Conservation (phyloP, 1,140 invertebrate species). For the Odontomachus brunneus region DNA sequence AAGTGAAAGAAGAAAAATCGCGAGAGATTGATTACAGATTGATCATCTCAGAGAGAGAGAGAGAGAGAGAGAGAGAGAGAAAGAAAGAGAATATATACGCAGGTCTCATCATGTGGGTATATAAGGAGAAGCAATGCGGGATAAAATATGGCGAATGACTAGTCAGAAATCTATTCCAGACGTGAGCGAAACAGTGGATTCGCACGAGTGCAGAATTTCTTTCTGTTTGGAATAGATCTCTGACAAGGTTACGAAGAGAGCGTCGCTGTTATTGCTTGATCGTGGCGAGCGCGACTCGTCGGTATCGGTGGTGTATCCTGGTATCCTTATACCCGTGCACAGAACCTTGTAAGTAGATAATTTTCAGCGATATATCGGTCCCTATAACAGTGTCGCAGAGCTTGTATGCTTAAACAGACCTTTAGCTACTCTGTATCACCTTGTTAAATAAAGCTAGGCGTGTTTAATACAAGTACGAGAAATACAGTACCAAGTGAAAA, state of each 20-base stretch:
- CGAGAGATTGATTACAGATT: not conserved
- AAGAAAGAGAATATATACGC: not conserved
- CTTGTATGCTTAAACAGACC: conserved; percentile 80
- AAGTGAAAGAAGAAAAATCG: not conserved
- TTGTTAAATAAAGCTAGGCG: conserved; percentile 85
- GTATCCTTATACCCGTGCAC: conserved; percentile 34
- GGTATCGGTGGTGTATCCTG: not conserved
- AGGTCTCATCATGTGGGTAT: conserved; percentile 15
- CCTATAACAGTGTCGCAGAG: conserved; percentile 74
- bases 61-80: not conserved
- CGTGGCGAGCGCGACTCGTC: too few relatives aligned
- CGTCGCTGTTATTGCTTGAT: too few relatives aligned
- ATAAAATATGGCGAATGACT: not conserved
- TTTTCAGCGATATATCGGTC: conserved; percentile 75
- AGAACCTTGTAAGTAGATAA: conserved; percentile 69
- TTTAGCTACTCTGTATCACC: conserved; percentile 83
- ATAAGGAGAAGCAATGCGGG: conserved; percentile 21
- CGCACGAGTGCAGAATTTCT: too few relatives aligned
- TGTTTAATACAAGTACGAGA: conserved; percentile 82
- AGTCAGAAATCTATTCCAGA: not conserved
- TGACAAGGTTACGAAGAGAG: too few relatives aligned
- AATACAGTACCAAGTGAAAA: conserved; percentile 58
- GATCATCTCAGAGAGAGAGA: too few relatives aligned
- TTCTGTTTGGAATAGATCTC: too few relatives aligned
- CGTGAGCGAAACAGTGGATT: too few relatives aligned